A percentile compares a stretch with the other conserved stretches of the same genome.
Conservation (phyloP, 92 coral and sea anemone species). For the Actinernus sp. region DNA sequence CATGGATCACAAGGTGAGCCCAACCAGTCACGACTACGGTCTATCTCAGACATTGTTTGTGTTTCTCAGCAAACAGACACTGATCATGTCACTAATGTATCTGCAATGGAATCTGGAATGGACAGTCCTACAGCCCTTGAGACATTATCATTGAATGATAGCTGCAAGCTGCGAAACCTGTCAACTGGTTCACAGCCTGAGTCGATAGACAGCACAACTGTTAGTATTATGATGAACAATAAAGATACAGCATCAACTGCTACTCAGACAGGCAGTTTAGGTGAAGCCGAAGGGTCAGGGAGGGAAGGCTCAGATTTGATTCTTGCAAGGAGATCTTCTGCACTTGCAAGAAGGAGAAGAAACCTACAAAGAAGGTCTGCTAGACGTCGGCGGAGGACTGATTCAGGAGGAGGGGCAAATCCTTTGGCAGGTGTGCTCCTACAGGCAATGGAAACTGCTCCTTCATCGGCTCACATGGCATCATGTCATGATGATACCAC, state of each 20-base stretch:
- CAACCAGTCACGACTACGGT: conserved; percentile 68
- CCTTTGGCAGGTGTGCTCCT: conserved; percentile 55
- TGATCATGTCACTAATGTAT: conserved; percentile 36
- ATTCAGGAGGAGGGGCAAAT: conserved; percentile 46
- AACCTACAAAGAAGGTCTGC: conserved; percentile 77
- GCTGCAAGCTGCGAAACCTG: conserved; percentile 67
- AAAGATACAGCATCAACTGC: conserved; percentile 94
- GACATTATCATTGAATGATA: conserved; percentile 66
- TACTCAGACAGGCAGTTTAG: conserved; percentile 89
- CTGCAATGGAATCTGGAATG: conserved; percentile 49
- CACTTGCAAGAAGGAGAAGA: conserved; percentile 82
- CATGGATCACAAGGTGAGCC: conserved; percentile 54
- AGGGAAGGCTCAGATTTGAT: conserved; percentile 74
- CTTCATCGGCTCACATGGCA: conserved; percentile 82
- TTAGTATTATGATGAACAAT: conserved; percentile 56
- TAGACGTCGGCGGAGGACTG: conserved; percentile 70
- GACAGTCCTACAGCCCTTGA: conserved; percentile 76
- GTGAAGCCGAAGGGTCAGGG: conserved; percentile 85
- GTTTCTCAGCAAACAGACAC: conserved; percentile 32
- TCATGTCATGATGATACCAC: conserved; percentile 92
- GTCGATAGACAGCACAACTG: conserved; percentile 84
- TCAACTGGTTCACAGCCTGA: conserved; percentile 92
- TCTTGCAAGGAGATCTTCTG: conserved; percentile 76
- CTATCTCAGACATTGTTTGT: conserved; percentile 79
- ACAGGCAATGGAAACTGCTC: conserved; percentile 72